Conservation (phyloP, 2,797 vertebrate genomes). For the Macrochelys suwanniensis region DNA sequence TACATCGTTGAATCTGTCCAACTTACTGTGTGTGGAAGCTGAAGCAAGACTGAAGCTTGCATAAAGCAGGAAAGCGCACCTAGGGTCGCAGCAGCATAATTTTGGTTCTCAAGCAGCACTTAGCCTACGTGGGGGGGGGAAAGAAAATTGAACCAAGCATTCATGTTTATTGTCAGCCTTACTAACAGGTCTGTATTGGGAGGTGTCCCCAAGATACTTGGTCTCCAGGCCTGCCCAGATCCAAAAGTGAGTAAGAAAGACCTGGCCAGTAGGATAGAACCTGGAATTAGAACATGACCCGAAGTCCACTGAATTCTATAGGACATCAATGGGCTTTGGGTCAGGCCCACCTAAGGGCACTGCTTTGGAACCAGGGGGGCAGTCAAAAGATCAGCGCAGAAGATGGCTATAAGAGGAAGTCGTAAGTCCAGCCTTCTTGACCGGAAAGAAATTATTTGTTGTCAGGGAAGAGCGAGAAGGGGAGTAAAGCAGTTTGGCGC, state of each 20-base stretch:
- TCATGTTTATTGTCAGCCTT: neutral
- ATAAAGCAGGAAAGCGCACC: neutral
- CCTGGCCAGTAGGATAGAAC: neutral
- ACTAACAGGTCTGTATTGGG: neutral
- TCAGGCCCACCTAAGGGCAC: neutral
- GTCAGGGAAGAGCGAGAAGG: neutral
- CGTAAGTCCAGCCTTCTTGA: neutral
- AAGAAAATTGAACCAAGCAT: neutral
- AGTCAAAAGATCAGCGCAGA: neutral
- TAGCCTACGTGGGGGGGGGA: rapidly evolving
- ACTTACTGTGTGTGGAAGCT: neutral
- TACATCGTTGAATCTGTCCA: constrained; percentile 27
- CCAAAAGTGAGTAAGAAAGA: rapidly evolving
- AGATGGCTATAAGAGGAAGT: neutral
- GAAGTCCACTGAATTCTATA: neutral
- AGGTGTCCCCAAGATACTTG: neutral
- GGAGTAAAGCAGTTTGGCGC: neutral
- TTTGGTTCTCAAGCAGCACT: constrained; percentile 42
- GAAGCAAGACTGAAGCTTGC: constrained; percentile 28
- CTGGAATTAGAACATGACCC: neutral
- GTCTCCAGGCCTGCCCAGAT: neutral
- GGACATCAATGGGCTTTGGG: rapidly evolving
- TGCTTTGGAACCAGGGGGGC: rapidly evolving
- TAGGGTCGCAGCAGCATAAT: constrained; percentile 24
- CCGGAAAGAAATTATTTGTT: neutral